A percentile compares a stretch with the other conserved stretches of the same genome.
Conservation (phyloP, 2,797 vertebrate genomes). For the Typhlichthys eigenmanni region DNA sequence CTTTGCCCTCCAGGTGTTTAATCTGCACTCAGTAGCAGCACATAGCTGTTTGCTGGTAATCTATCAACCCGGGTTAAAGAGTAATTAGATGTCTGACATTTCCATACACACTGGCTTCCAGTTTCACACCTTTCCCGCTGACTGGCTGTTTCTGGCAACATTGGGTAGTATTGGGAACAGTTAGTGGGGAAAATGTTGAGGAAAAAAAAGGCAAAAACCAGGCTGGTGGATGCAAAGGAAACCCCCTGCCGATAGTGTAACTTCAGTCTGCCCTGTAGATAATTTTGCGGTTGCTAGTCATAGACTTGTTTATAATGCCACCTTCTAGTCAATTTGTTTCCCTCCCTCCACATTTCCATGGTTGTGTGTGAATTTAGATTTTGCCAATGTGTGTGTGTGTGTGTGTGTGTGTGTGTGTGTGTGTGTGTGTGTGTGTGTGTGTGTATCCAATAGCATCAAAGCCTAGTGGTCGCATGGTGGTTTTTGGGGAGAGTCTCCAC, state of each 20-base stretch:
- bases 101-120: slow-evolving; percentile 37
- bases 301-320: slow-evolving; percentile 69
- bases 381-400: slow-evolving; percentile 34
- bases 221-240: slow-evolving; percentile 37
- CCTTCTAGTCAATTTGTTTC: slow-evolving; percentile 69
- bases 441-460: slow-evolving; percentile 57
- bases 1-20: slow-evolving; percentile 57
- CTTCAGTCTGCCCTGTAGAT: slow-evolving; percentile 61
- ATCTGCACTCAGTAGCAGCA: slow-evolving; percentile 48
- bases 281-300: slow-evolving; percentile 69
- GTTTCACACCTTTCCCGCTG: slow-evolving; percentile 24
- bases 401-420: slow-evolving; percentile 18
- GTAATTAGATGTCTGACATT: slow-evolving; percentile 55
- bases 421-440: slow-evolving; percentile 25
- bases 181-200: not conserved
- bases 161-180: not conserved
- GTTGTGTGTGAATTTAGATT: slow-evolving; percentile 35
- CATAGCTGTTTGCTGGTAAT: slow-evolving; percentile 52
- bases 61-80: slow-evolving; percentile 62
- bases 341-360: slow-evolving; percentile 22
- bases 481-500: slow-evolving; percentile 57
- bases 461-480: slow-evolving; percentile 64
- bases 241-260: slow-evolving; percentile 62
- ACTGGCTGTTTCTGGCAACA: not conserved
- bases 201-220: slow-evolving; percentile 20